These are phyloP conservation scores for Xylota segnis DNA, from an alignment of 2,888 invertebrate genomes.

Conservation along the genomic window DNA sequence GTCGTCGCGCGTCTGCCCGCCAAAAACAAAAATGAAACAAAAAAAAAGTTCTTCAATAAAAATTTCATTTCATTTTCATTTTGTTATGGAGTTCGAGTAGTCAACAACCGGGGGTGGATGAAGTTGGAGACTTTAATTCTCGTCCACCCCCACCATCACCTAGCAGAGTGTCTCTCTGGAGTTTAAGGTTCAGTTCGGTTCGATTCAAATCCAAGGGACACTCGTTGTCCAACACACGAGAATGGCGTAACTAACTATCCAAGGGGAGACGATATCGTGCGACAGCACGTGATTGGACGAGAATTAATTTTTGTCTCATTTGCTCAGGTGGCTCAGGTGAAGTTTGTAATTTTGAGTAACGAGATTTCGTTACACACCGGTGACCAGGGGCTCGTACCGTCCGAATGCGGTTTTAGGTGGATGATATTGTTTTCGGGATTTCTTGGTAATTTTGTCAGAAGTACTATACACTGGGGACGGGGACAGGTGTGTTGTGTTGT, in stretches of 20 bases:
- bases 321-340: constrained; percentile 41
- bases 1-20: constrained; percentile 29
- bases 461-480: background rate
- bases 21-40: constrained; percentile 6
- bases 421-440: constrained; percentile 52
- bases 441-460: constrained; percentile 37
- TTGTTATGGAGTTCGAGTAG: constrained; percentile 24
- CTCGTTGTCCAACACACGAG: constrained; percentile 6
- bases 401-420: constrained; percentile 47
- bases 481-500: background rate
- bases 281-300: constrained; percentile 58
- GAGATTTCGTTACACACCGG: constrained; percentile 57
- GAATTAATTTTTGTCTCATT: constrained; percentile 66
- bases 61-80: constrained; percentile 66
- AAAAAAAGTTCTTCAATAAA: constrained; percentile 2
- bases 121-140: constrained; percentile 6
- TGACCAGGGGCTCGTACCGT: constrained; percentile 26
- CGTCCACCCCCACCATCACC: background rate
- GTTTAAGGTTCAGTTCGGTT: background rate
- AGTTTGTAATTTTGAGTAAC: constrained; percentile 54
- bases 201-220: constrained; percentile 23
- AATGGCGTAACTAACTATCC: constrained; percentile 58
- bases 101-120: background rate
- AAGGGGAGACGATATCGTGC: constrained; percentile 12
- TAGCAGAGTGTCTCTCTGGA: background rate